Base-by-base conservation (phyloP, 1,140 invertebrate species). In the Phortica variegata region DNA sequence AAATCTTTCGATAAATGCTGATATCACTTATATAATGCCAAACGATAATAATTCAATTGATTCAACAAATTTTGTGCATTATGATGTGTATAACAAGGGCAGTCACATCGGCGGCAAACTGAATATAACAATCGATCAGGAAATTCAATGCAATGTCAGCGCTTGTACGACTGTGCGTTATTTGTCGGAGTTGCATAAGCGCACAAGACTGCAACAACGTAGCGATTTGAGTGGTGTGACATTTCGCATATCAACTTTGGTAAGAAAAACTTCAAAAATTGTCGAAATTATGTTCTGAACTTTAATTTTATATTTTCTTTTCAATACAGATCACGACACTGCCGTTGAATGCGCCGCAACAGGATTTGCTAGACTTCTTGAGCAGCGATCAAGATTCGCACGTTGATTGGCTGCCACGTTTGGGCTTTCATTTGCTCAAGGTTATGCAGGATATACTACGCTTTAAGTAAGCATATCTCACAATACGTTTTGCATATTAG, bases 51-150 rank as follows among this genome's bases (percentile, higher is more conserved):
- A 3, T n/a, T n/a, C n/a, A n/a, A n/a, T n/a, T 13, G n/a, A 16
- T 5, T 20, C 12, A 4, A 48, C 38, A 3, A 2, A 42, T 2
- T 69, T 56, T 19, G 49, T 49, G 2, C 47, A 65, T 10, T 60
- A 62, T 10, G 72, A 75, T 65, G 60, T 73, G 7, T 75, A 75
- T 40, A 75, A 70, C 15, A 61, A 59, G 10, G 72, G 72, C n/a
- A 61, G 58, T 8, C 52, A 61, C 33, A 26, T 70, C 37, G 72
- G 72, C 9, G 72, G 72, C 0, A 12, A 47, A 16, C 34, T 75
- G 1, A 74, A 75, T 40, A 49, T 75, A 26, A 74, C 72, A 3
- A 21, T 61, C 1, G 69, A 75, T 54, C 65, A 54, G 42, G 58
- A 54, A 48, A 18, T 74, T 3, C 20, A 29, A 5, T 74, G 71